Base-by-base conservation (phyloP, 2,888 invertebrate species). In the Scaptomyza polygonia region DNA sequence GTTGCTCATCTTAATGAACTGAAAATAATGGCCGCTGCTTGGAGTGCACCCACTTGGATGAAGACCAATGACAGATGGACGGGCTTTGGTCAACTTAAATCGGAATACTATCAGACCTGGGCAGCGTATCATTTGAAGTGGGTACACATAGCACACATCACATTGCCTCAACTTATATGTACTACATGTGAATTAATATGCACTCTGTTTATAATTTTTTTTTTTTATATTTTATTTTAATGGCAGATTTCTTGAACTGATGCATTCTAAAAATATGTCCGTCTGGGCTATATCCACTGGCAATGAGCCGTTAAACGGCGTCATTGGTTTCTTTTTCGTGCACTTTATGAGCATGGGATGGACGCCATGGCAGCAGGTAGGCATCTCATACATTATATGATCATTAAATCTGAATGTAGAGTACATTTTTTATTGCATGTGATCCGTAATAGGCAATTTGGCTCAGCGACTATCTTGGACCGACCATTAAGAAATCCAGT, bases 231-330 rank as follows among this genome's bases (percentile, higher is more conserved):
- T n/a, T n/a, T n/a, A 65, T 72, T 14, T 36, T 36, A 0, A 36
- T 14, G 36, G 58, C 71, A 89, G 89, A 84, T 89, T 84, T 92
- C 92, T 98, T 57, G 94, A 97, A 83, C 94, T 94, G 70, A 98
- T 98, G 91, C 93, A 93, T 71, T 93, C 94, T 61, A 92, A 94
- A 42, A 94, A 94, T 54, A 92, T 94, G 67, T 91, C 93, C 32
- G 94, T 96, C 80, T 98, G 98, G 98, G 96, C 95, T 0, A 92
- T 98, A 54, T 96, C 97, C 5, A 95, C 96, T 0, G 97, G 97
- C 53, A 98, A 98, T 91, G 98, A 98, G 91, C 98, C 98, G 1
- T 89, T 94, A n/a, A 95, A 95, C 89, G 95, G 95, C 49, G 92
- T 94, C 43, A 79, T 94, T 7, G 93, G 94, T 0, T 82, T 93